Evolutionary conservation across 2,888 invertebrate species (phyloP), one percentile per base, ranked within the genome.

Genomic region (Acronicta alni): DNA sequence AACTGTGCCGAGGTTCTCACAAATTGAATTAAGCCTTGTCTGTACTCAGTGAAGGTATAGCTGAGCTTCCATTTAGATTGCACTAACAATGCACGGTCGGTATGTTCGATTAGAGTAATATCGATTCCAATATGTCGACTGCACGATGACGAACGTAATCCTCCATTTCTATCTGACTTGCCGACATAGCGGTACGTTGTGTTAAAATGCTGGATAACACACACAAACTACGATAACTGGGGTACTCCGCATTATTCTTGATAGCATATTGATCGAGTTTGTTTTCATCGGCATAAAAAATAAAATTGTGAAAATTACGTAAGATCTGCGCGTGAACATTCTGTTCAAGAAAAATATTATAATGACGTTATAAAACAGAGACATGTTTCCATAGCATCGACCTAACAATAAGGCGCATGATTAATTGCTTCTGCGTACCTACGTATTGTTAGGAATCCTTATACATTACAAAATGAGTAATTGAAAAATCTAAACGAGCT

Each of bases 1-100:
- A 75, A 52, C 72, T 63, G 70, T 65, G 71, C 71, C 80, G 81
- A 83, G 83, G 81, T 76, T 79, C 83, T 70, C 70, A 78, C 80
- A 83, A 88, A 87, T 87, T 81, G 80, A 85, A 87, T 87, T 87
- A 87, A 77, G 72, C 70, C 67, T 57, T 53, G 63, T 58, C 72
- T 71, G 69, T 75, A 72, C 72, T 68, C 64, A 59, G 78, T 72
- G 67, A 79, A 80, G 76, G 80, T 83, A 79, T 81, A 64, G 51
- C 75, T 59, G 65, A 75, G 74, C 74, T 82, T 77, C 79, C 73
- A 81, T 81, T 83, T 80, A 75, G 67, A 73, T 83, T 77, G 77
- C 72, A 77, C 75, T 79, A 71, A 78, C 75, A 75, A 75, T 77
- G 61, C 70, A 67, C 49, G 35, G 41, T 44, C 54, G 56, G 49